Conservation (phyloP, 2,797 vertebrate species). For the Okamejei kenojei region DNA sequence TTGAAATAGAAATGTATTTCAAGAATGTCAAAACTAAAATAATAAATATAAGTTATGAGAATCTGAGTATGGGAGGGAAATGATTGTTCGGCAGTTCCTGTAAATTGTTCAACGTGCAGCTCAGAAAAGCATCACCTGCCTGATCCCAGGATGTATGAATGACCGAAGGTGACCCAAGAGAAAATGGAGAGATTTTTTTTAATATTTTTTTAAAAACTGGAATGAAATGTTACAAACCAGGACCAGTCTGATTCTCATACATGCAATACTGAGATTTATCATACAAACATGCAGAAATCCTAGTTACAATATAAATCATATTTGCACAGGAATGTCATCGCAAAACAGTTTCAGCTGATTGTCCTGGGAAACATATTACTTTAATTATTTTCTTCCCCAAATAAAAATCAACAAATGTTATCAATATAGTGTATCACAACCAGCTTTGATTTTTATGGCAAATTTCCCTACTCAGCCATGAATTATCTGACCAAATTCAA, state of each 20-base stretch:
- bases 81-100: background rate
- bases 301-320: slow-evolving; percentile 30
- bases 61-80: background rate
- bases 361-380: background rate
- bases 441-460: background rate
- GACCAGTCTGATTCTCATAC: background rate
- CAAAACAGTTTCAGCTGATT: slow-evolving; percentile 25
- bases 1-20: background rate
- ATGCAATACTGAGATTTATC: slow-evolving; percentile 19
- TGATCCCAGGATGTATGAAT: background rate
- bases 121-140: background rate
- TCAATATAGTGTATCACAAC: background rate
- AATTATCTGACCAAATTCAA: background rate
- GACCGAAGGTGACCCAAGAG: background rate
- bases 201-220: background rate
- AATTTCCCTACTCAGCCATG: slow-evolving; percentile 16
- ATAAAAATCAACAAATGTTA: slow-evolving; percentile 25
- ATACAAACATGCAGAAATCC: slow-evolving; percentile 19
- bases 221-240: background rate
- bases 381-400: background rate
- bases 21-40: background rate
- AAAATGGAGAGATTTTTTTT: background rate
- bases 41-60: background rate
- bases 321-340: slow-evolving; percentile 16
- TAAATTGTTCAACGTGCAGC: background rate